These are phyloP conservation scores for Benthosema pterotum DNA, from an alignment of 2,797 vertebrate genomes.

Conservation along the genomic window DNA sequence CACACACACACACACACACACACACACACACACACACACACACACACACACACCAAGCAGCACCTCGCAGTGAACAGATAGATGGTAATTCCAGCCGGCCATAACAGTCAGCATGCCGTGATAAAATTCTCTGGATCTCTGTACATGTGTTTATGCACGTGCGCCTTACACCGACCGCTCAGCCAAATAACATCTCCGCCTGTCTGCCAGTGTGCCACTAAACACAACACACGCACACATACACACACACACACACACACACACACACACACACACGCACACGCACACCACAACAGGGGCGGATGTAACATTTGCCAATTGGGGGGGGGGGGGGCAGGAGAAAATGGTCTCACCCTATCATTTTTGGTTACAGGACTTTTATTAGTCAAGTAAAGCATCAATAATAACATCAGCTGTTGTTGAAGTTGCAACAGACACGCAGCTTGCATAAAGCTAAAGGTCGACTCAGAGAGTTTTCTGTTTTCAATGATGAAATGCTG, in stretches of 20 bases:
- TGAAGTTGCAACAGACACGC: too few relatives aligned
- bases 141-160: slow-evolving; percentile 33
- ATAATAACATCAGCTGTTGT: too few relatives aligned
- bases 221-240: neutral
- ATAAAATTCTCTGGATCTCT: slow-evolving; percentile 40
- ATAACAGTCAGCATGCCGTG: slow-evolving; percentile 44
- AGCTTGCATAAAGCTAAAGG: too few relatives aligned
- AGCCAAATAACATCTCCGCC: slow-evolving; percentile 30
- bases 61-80: slow-evolving; percentile 14
- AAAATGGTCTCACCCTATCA: too few relatives aligned
- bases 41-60: slow-evolving; percentile 45
- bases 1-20: slow-evolving; percentile 49
- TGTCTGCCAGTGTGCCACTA: neutral
- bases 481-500: too few relatives aligned
- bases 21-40: neutral
- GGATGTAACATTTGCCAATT: too few relatives aligned
- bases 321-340: too few relatives aligned
- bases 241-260: slow-evolving; percentile 11
- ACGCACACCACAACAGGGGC: slow-evolving; percentile 47
- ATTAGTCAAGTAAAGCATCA: too few relatives aligned
- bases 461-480: too few relatives aligned
- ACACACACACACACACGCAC: slow-evolving; percentile 3
- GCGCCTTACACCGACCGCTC: slow-evolving; percentile 52
- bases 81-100: neutral
- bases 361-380: too few relatives aligned